Conservation (phyloP, 2,113 vertebrate genomes). For the Sigmodon hispidus region DNA sequence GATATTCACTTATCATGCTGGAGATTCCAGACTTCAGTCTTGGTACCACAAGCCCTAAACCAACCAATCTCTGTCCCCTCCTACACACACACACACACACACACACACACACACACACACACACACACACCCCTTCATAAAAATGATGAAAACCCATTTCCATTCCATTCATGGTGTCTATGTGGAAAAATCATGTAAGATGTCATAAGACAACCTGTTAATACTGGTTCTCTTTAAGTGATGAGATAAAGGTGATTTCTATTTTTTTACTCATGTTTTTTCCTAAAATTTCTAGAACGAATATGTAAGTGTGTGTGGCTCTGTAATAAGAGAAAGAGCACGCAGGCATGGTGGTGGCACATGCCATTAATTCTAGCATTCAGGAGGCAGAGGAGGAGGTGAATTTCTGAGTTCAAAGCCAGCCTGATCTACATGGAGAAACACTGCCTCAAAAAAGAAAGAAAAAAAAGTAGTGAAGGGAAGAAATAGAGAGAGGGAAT, state of each 20-base stretch:
- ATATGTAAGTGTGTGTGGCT: background rate
- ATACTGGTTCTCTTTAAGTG: background rate
- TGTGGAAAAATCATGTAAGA: background rate
- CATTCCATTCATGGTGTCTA: background rate
- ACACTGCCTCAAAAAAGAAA: background rate
- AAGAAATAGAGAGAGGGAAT: background rate
- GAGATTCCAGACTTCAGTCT: background rate
- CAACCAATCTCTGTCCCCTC: background rate
- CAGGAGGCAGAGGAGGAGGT: background rate
- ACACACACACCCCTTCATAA: background rate
- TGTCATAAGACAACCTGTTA: background rate
- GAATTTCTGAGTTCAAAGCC: background rate
- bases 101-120: background rate
- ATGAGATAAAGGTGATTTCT: background rate
- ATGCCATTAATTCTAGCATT: background rate
- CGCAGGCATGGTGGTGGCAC: background rate
- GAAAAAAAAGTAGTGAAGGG: background rate
- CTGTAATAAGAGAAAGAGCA: background rate
- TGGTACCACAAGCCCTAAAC: background rate
- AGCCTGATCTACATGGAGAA: background rate
- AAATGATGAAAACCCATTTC: background rate
- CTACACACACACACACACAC: too few species aligned
- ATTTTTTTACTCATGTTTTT: background rate
- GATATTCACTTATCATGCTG: background rate
- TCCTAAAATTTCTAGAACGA: background rate